These are phyloP conservation scores for Turnix velox DNA, from an alignment of 2,113 vertebrate species.

Conservation along the genomic window DNA sequence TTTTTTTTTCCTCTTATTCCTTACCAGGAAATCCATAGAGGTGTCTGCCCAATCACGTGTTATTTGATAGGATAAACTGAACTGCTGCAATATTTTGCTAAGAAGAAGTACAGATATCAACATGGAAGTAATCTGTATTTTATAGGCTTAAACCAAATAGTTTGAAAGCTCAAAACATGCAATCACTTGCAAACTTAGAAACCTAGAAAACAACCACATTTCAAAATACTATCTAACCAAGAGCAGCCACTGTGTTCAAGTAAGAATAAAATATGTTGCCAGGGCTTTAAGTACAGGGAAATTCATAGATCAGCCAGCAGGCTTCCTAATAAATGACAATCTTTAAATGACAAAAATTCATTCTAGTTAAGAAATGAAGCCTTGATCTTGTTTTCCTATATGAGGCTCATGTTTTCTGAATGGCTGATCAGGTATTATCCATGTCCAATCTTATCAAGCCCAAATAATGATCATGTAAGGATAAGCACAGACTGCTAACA, in stretches of 20 bases:
- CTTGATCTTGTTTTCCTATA: neutral
- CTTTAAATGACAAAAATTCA: neutral
- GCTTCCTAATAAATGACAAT: neutral
- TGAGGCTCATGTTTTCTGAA: neutral
- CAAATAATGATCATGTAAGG: neutral
- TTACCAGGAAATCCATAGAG: neutral
- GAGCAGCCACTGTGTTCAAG: neutral
- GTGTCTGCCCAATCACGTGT: neutral
- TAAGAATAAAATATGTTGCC: neutral
- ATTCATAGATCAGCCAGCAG: neutral
- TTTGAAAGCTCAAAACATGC: neutral
- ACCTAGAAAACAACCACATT: neutral
- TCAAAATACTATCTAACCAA: neutral
- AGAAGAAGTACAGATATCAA: neutral
- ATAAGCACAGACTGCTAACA: neutral
- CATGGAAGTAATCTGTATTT: neutral
- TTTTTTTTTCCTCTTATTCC: neutral
- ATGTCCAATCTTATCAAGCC: neutral
- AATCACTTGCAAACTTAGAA: neutral
- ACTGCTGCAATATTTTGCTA: neutral
- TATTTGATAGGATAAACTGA: neutral
- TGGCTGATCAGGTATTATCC: neutral
- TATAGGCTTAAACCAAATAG: neutral
- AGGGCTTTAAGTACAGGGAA: neutral
- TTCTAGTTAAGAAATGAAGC: neutral